Base-by-base conservation (phyloP, 2,888 invertebrate species). In the Drosophila lacicola region DNA sequence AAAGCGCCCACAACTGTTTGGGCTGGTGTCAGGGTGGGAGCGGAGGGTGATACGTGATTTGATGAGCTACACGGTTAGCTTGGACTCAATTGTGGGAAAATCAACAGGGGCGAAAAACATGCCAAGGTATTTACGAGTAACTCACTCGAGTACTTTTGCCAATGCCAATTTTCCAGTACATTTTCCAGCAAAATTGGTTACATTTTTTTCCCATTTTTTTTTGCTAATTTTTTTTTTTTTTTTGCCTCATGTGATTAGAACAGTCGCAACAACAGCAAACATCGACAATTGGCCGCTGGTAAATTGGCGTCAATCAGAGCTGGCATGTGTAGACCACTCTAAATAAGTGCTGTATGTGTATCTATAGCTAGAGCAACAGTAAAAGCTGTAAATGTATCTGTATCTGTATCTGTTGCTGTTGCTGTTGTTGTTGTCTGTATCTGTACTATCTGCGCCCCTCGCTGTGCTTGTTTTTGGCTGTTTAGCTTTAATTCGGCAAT, bases 101-200 rank as follows among this genome's bases (percentile, higher is more conserved):
- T 50, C 44, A 45, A 39, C 56, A 41, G 45, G 34, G 42, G 29
- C 14, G 21, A 33, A 51, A 70, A 70, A 64, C 64, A 70, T 64
- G 70, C 55, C 76, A 64, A 63, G 36, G 42, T 42, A 64, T 71
- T 76, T 65, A 41, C 65, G 44, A 42, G 55, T 47, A 51, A 55
- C 54, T 65, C 53, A 46, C 11, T 58, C 44, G 39, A 29, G 37
- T 36, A 74, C 67, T 62, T 45, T 42, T 54, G 53, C 56, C 69
- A 60, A 46, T 55, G 64, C 47, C 70, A 69, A 73, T 79, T 79
- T 79, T 79, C 77, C 67, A 70, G 53, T 47, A 72, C 62, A 75
- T 63, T 80, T 76, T 76, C 72, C 36, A 37, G 21, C 39, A 36
- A 70, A 62, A 70, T 70, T 62, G 49, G 9, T 37, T 21, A 44